Evolutionary conservation across 2,888 invertebrate genomes (phyloP).

Genomic region (Stenotaenia linearis): DNA sequence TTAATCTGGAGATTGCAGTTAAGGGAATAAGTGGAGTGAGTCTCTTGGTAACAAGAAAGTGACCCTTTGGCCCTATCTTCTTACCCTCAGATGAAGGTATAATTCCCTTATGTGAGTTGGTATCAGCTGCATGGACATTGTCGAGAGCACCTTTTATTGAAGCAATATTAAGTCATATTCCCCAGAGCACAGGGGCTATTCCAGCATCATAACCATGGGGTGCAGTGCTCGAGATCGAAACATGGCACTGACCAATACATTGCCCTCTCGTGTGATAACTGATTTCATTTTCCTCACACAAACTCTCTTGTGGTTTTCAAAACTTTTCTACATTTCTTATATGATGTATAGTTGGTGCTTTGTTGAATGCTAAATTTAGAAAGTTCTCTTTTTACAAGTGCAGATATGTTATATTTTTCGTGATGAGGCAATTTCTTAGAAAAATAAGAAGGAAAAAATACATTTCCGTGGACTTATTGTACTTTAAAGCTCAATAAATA

Average conservation of each 20-base stretch:
- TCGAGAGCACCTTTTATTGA: conserved; percentile 22
- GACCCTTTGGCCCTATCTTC: background rate
- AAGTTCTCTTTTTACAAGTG: background rate
- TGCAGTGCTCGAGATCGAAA: conserved; percentile 5
- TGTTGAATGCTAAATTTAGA: background rate
- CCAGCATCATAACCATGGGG: conserved; percentile 11
- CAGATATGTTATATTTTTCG: too few relatives aligned
- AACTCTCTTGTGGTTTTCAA: background rate
- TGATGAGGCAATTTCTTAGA: too few relatives aligned
- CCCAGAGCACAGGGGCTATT: background rate
- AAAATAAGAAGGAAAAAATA: too few relatives aligned
- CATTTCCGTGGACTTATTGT: too few relatives aligned
- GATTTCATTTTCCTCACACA: background rate
- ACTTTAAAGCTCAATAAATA: background rate
- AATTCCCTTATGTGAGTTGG: background rate
- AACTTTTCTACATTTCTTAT: background rate
- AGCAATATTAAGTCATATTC: conserved; percentile 28
- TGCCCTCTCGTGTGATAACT: background rate
- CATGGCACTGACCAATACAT: background rate
- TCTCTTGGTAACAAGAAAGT: background rate
- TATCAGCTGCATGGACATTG: background rate
- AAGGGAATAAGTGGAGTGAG: background rate
- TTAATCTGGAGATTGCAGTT: background rate
- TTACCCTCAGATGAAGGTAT: background rate
- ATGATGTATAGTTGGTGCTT: background rate